phyloP scores from a whole-genome alignment of 2,888 invertebrate species.

The Oxystoma pomonae region DNA sequence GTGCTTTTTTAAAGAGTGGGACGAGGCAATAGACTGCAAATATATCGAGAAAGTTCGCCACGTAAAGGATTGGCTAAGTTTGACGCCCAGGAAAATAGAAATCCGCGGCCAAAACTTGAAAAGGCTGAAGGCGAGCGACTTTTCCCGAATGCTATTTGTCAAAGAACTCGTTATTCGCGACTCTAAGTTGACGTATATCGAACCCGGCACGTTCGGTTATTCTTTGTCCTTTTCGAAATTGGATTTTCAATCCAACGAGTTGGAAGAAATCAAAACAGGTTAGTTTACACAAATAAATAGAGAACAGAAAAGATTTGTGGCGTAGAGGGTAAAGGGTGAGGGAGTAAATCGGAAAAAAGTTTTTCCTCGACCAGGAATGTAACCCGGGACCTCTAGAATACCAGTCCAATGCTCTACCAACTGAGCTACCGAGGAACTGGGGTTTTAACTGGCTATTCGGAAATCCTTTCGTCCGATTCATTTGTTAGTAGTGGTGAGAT shows the following conservation, averaged over 20 bases:
- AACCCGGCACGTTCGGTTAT: conserved; percentile 13
- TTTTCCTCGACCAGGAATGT: too few relatives aligned
- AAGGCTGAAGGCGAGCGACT: conserved; percentile 17
- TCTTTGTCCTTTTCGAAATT: conserved; percentile 16
- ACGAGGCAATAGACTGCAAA: neutral
- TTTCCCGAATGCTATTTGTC: conserved; percentile 10
- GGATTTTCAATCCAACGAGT: conserved; percentile 14
- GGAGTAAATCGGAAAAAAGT: too few relatives aligned
- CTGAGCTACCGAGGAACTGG: too few relatives aligned
- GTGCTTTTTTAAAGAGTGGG: neutral
- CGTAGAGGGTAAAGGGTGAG: too few relatives aligned
- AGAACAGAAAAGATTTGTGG: too few relatives aligned
- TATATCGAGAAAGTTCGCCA: neutral
- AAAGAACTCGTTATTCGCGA: conserved; percentile 18
- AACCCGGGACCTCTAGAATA: too few relatives aligned
- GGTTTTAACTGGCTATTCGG: too few relatives aligned
- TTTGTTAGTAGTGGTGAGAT: too few relatives aligned
- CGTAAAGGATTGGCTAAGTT: neutral
- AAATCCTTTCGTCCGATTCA: too few relatives aligned
- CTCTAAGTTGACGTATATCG: conserved; percentile 15
- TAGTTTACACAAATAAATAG: neutral
- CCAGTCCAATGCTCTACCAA: too few relatives aligned
- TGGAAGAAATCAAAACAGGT: conserved; percentile 17
- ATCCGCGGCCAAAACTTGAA: conserved; percentile 15
- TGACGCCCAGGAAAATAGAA: conserved; percentile 15